Percentiles rank a stretch among this genome's conserved stretches.
Evolutionary conservation across 92 coral and sea anemone genomes (phyloP).

Genomic region (Palythoa heliodiscus): DNA sequence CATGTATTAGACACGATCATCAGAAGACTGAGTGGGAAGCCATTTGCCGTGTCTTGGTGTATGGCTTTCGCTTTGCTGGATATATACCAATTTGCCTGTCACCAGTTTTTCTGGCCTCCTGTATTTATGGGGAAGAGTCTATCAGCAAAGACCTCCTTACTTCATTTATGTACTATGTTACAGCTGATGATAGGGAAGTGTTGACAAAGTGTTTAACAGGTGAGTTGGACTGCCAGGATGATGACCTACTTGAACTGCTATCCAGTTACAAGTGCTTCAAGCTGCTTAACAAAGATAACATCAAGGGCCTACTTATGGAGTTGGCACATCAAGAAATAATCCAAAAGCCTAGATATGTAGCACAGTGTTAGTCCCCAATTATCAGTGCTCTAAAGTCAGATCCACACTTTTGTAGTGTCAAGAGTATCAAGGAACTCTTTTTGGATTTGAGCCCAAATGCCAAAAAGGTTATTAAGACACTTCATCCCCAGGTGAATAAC

Average conservation of each 20-base stretch:
- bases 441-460: slow-evolving; percentile 39
- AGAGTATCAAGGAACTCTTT: slow-evolving; percentile 44
- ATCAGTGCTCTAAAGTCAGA: slow-evolving; percentile 34
- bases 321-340: slow-evolving; percentile 66
- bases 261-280: slow-evolving; percentile 58
- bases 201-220: slow-evolving; percentile 48
- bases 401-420: slow-evolving; percentile 38
- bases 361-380: slow-evolving; percentile 66
- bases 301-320: slow-evolving; percentile 46
- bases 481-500: slow-evolving; percentile 33
- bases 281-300: slow-evolving; percentile 55
- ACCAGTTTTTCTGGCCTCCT: slow-evolving; percentile 50
- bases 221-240: slow-evolving; percentile 51
- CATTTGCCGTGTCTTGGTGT: slow-evolving; percentile 51
- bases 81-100: slow-evolving; percentile 58
- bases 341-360: slow-evolving; percentile 63
- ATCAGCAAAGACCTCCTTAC: slow-evolving; percentile 46
- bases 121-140: slow-evolving; percentile 58
- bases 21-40: slow-evolving; percentile 65
- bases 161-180: slow-evolving; percentile 51
- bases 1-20: slow-evolving; percentile 58
- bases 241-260: slow-evolving; percentile 59
- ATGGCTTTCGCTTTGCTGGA: slow-evolving; percentile 47
- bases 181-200: slow-evolving; percentile 65
- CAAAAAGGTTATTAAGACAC: slow-evolving; percentile 45